Percentiles rank a stretch among this genome's conserved stretches.
Evolutionary conservation across 2,113 vertebrate species (phyloP).

Genomic region (Agapornis roseicollis): DNA sequence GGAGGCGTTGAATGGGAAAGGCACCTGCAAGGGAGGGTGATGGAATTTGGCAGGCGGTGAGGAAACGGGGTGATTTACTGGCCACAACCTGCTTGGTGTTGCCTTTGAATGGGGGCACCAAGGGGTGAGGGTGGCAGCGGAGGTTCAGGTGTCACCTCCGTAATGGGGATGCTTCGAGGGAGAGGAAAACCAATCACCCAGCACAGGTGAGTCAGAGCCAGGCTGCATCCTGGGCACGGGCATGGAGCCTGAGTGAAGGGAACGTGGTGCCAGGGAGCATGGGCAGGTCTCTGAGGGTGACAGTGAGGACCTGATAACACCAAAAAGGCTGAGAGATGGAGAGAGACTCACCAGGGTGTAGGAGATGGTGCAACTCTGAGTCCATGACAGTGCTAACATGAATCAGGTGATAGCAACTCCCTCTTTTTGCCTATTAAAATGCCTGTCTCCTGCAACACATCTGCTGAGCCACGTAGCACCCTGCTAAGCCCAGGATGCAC

Average conservation of each 20-base stretch:
- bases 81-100: neutral
- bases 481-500: rapidly evolving
- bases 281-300: neutral
- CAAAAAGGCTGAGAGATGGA: neutral
- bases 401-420: neutral
- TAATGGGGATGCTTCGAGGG: neutral
- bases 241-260: neutral
- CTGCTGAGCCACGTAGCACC: rapidly evolving
- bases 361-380: neutral
- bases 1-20: neutral
- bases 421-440: neutral
- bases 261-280: rapidly evolving
- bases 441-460: neutral
- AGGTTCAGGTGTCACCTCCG: rapidly evolving
- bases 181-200: rapidly evolving
- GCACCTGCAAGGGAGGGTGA: neutral
- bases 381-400: rapidly evolving
- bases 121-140: neutral
- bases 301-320: neutral
- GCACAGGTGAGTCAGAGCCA: neutral
- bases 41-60: neutral
- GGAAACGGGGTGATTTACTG: neutral
- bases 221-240: rapidly evolving
- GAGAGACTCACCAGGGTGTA: neutral
- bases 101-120: neutral